Evolutionary conservation across 2,113 vertebrate species (phyloP).

Genomic region (Ardeotis arabs): DNA sequence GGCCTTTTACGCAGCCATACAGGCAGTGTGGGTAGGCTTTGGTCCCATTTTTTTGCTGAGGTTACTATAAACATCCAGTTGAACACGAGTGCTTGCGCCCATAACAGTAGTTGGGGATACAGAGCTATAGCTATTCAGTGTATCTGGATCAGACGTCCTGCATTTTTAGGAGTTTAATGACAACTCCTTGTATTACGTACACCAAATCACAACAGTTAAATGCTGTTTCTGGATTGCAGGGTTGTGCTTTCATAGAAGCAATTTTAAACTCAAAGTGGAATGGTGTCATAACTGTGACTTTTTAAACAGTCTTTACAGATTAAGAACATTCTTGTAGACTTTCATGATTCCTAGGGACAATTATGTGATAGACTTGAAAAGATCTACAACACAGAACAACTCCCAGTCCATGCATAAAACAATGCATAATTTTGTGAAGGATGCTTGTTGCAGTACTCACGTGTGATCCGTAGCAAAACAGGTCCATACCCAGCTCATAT

Average conservation of each 20-base stretch:
- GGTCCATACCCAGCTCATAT: conserved; percentile 91
- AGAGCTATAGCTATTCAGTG: neutral
- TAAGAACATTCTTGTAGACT: neutral
- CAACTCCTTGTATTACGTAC: neutral
- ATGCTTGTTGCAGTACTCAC: conserved; percentile 75
- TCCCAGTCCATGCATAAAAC: neutral
- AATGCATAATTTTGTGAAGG: neutral
- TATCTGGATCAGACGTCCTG: neutral
- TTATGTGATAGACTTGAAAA: neutral
- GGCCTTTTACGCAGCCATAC: neutral
- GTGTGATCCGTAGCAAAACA: conserved; percentile 94
- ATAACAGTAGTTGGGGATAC: neutral
- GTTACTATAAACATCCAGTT: neutral
- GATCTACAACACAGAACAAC: neutral
- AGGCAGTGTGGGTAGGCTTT: accelerated
- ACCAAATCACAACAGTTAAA: neutral
- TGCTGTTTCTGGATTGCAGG: neutral
- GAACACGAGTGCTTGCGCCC: accelerated
- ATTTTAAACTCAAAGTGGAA: neutral
- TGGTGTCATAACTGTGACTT: neutral
- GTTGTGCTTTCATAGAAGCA: neutral
- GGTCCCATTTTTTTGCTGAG: neutral
- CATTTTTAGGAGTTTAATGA: neutral
- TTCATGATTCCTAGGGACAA: neutral
- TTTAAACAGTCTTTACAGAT: neutral